Base-by-base conservation (phyloP, 2,113 vertebrate genomes). In the Monopterus albus region DNA sequence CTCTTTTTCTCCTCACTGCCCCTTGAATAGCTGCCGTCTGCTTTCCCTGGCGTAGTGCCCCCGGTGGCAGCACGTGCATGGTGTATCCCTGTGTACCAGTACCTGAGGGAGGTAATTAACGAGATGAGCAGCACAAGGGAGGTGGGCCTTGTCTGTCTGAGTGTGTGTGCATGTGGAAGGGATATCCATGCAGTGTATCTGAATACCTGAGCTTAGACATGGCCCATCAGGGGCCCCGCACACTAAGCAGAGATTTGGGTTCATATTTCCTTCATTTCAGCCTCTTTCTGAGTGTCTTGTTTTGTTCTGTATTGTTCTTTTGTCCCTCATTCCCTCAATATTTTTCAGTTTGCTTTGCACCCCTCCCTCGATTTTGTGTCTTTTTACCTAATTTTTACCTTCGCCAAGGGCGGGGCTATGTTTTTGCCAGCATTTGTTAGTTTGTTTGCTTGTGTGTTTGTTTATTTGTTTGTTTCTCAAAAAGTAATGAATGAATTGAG, bases 61-160 rank as follows among this genome's bases (percentile, higher is more conserved):
- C 85, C 35, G 45, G 72, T 88, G 84, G 87, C 60, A 70, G 72
- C 45, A 45, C 55, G 76, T 70, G 49, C 28, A 20, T 31, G 45
- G 70, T 83, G 75, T 82, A 67, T 82, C 63, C 55, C 79, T 72
- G 70, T 80, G 79, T 72, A 71, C 53, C 7, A 0, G 55, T 86
- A 90, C 90, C 89, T 90, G 85, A 70, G 88, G 88, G 90, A 92
- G 80, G 90, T 89, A 86, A 93, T 91, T 92, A 92, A 84, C 58
- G 51, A 86, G 82, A 86, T 83, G 72, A 89, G 78, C 79, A 80
- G 75, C 59, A 62, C 42, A 82, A 79, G 39, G 61, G 57, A 72
- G 78, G 68, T 50, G 61, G 65, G 53, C 12, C 31, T 65, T 0
- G 64, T 59, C 46, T 55, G 35, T 55, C n/a, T 49, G n/a, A 38